Conservation (phyloP, 2,113 vertebrate genomes). For the Myiopsitta monachus region DNA sequence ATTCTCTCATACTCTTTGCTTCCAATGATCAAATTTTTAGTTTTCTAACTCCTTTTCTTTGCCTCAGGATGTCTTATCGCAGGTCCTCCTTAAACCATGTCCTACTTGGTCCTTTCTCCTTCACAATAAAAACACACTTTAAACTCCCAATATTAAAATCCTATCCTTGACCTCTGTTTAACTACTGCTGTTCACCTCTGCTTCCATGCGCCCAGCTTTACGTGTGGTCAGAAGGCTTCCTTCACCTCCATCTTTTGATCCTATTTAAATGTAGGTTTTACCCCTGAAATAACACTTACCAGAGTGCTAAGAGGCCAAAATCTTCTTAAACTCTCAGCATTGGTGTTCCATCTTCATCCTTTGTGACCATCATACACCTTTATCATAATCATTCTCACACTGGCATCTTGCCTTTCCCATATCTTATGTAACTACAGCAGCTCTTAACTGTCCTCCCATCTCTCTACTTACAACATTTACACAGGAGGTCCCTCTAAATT, state of each 20-base stretch:
- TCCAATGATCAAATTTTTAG: neutral
- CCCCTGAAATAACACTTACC: neutral
- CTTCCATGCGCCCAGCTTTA: neutral
- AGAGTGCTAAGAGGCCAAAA: neutral
- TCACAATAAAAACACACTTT: neutral
- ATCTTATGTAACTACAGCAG: neutral
- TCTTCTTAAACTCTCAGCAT: neutral
- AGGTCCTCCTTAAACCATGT: neutral
- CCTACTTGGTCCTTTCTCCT: neutral
- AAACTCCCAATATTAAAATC: neutral
- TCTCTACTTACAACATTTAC: neutral
- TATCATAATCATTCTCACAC: neutral
- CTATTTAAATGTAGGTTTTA: neutral
- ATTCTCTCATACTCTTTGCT: neutral
- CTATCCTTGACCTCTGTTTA: neutral
- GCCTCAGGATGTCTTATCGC: neutral
- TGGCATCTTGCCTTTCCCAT: neutral
- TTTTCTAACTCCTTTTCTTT: neutral
- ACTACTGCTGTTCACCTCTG: neutral
- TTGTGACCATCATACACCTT: neutral
- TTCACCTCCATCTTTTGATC: neutral
- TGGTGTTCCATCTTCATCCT: neutral
- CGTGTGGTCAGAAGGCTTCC: fast-evolving
- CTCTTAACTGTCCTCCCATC: neutral
- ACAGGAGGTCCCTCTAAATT: neutral